These are phyloP conservation scores for Tragulus kanchil DNA, from an alignment of 2,113 vertebrate genomes.

Conservation along the genomic window DNA sequence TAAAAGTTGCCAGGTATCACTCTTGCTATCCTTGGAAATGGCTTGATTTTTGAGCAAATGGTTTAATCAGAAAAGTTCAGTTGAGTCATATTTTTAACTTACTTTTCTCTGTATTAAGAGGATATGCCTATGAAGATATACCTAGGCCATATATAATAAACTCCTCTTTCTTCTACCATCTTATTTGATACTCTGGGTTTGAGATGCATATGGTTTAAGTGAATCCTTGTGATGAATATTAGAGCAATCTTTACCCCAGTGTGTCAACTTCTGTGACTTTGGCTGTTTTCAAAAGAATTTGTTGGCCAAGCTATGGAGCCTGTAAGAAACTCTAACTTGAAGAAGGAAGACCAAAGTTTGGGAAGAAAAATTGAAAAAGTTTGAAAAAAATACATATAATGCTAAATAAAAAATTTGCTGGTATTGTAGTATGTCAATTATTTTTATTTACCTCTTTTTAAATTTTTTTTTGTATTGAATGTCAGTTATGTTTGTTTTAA, in stretches of 20 bases:
- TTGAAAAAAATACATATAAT: neutral
- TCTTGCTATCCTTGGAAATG: constrained; percentile 23
- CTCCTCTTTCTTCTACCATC: neutral
- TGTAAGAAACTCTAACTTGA: neutral
- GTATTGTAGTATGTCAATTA: neutral
- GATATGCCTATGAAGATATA: neutral
- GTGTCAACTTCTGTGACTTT: neutral
- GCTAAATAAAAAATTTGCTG: neutral
- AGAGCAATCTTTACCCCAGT: neutral
- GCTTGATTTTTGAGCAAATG: constrained; percentile 19
- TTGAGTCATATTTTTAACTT: constrained; percentile 38
- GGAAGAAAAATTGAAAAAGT: neutral
- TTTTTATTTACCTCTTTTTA: neutral
- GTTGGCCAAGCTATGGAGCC: neutral
- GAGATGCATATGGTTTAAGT: neutral
- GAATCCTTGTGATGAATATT: neutral
- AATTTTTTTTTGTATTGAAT: neutral
- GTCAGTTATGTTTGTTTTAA: constrained; percentile 5
- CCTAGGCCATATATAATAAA: neutral
- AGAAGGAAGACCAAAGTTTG: neutral
- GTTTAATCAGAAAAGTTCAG: neutral
- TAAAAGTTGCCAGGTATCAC: neutral
- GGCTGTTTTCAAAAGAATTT: neutral
- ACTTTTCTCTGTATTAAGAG: neutral
- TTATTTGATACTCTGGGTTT: neutral